phyloP scores from a whole-genome alignment of 2,797 vertebrate species.

The Eulemur mongoz region DNA sequence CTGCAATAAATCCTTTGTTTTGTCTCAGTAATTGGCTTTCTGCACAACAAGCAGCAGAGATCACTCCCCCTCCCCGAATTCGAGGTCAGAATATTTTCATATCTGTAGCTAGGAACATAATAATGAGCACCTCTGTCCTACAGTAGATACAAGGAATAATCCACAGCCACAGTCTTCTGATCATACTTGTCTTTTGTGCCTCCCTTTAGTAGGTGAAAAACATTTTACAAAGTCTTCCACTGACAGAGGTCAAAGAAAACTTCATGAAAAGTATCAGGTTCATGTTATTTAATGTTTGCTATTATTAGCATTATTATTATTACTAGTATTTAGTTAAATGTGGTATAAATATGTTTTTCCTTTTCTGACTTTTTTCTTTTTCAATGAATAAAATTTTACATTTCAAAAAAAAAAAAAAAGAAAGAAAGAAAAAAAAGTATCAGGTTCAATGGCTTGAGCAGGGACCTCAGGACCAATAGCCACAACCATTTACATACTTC shows the following conservation, averaged over 20 bases:
- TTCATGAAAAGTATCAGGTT: not conserved
- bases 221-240: not conserved
- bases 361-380: too few relatives aligned
- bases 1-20: not conserved
- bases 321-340: too few relatives aligned
- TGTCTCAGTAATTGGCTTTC: not conserved
- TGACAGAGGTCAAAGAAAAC: not conserved
- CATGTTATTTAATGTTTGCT: too few relatives aligned
- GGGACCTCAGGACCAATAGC: not conserved
- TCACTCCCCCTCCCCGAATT: not conserved
- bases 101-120: not conserved
- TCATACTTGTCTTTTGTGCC: not conserved
- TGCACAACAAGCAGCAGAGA: not conserved
- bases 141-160: not conserved
- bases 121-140: not conserved
- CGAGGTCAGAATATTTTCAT: not conserved
- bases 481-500: not conserved
- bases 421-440: not conserved
- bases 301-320: too few relatives aligned
- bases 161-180: not conserved
- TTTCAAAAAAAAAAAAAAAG: too few relatives aligned
- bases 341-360: too few relatives aligned
- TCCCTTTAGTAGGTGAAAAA: not conserved
- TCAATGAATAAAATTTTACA: too few relatives aligned
- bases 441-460: not conserved